Evolutionary conservation across 2,888 invertebrate genomes (phyloP), one percentile per base, ranked within the genome.

Genomic region (Machimus rusticus): DNA sequence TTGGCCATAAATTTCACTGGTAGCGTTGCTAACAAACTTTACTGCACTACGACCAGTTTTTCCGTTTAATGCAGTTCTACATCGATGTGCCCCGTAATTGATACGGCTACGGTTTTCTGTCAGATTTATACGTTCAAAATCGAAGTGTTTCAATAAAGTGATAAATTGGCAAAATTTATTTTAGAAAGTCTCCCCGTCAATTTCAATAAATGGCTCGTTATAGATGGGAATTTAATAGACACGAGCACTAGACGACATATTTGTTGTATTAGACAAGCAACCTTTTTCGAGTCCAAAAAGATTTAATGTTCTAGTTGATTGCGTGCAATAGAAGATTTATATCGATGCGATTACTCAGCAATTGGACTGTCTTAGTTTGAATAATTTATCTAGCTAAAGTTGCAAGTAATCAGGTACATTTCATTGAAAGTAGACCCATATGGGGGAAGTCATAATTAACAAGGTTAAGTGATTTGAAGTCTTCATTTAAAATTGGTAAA

Each of bases 1-100:
- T 84, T 84, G 82, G 66, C 82, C 66, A 84, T 84, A 84, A 84
- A 84, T 66, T 84, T 66, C 37, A 2, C 28, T 28, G 66, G 34
- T 9, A n/a, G 31, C 16, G n/a, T 31, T 37, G 66, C 12, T 66
- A 34, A 84, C 39, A 23, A 57, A 66, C 39, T 84, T 57, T 19
- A 84, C 37, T 84, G 82, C 82, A 84, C 39, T 66, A 37, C 37
- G 37, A 84, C 82, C 66, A 66, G 66, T 66, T 84, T 82, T 55
- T 37, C n/a, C 23, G n/a, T 84, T 12, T 84, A 37, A 23, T 66
- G 66, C 66, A 84, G 31, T 78, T 34, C 23, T 78, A 39, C 14
- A 66, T 46, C 16, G 23, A 2, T 16, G 16, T 46, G 55, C 28
- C 51, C n/a, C 37, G 79, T 79, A 79, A 79, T 79, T 79, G 79